Evolutionary conservation across 2,888 invertebrate genomes (phyloP).

Genomic region (Sesamia inferens): DNA sequence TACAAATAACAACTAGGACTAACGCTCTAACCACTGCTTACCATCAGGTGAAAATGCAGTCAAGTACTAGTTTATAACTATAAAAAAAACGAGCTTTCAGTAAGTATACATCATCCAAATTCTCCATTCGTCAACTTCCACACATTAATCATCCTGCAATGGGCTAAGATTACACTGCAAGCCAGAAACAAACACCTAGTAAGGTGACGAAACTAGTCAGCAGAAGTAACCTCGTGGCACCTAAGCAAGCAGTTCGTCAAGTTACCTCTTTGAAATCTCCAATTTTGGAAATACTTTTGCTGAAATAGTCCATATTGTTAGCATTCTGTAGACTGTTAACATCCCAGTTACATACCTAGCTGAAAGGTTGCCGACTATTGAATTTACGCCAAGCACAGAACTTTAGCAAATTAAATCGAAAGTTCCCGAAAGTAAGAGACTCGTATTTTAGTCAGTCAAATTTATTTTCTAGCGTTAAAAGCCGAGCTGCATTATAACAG

Average conservation of each 20-base stretch:
- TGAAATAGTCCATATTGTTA: slow-evolving; percentile 23
- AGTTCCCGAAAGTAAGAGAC: slow-evolving; percentile 40
- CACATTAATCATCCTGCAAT: background rate
- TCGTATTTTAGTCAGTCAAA: slow-evolving; percentile 32
- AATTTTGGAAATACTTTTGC: slow-evolving; percentile 3
- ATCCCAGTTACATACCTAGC: slow-evolving; percentile 30
- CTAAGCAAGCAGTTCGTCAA: slow-evolving; percentile 19
- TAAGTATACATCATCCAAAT: background rate
- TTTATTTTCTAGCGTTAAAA: slow-evolving; percentile 46
- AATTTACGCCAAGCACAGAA: slow-evolving; percentile 37
- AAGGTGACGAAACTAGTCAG: background rate
- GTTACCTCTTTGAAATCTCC: slow-evolving; percentile 28
- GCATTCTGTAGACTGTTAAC: slow-evolving; percentile 25
- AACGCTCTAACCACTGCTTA: background rate
- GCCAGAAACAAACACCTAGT: slow-evolving; percentile 15
- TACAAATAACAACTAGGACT: background rate
- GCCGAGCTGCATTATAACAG: slow-evolving; percentile 32
- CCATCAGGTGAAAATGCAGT: no score
- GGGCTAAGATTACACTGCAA: background rate
- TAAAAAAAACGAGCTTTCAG: background rate
- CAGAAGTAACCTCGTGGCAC: background rate
- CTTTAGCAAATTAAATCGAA: slow-evolving; percentile 51
- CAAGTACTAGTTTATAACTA: no score
- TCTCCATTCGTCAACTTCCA: background rate
- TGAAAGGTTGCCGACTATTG: slow-evolving; percentile 50